Percentiles rank a stretch among this genome's conserved stretches.
Conservation (phyloP, 2,797 vertebrate genomes). For the Manis pentadactyla region DNA sequence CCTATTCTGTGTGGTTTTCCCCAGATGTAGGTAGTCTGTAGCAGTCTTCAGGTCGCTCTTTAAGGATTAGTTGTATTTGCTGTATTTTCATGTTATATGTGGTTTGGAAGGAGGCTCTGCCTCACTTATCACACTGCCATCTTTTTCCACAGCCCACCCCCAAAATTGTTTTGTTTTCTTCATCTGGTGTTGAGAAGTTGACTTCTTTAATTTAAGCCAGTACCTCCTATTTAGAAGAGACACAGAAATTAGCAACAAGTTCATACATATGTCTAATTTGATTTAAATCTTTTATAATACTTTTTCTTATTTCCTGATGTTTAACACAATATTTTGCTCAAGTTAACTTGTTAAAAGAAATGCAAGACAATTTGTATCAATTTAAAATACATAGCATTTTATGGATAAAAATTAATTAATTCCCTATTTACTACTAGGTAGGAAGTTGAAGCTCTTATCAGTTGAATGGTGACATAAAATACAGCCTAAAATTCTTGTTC, state of each 20-base stretch:
- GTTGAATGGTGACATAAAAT: background rate
- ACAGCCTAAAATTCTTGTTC: background rate
- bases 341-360: background rate
- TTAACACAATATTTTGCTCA: background rate
- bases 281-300: background rate
- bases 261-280: background rate
- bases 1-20: too few relatives aligned
- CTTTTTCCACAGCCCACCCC: too few relatives aligned
- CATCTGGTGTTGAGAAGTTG: background rate
- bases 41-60: too few relatives aligned
- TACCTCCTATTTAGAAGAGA: background rate
- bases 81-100: too few relatives aligned
- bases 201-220: background rate
- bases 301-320: conserved; percentile 1
- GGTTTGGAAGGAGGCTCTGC: too few relatives aligned
- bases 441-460: background rate
- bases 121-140: too few relatives aligned
- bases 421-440: background rate
- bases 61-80: too few relatives aligned
- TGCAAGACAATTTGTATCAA: background rate
- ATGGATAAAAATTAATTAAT: conserved; percentile 39
- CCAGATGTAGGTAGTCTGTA: too few relatives aligned
- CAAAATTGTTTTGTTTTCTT: background rate
- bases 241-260: background rate
- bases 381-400: background rate